A percentile compares a stretch with the other conserved stretches of the same genome.
These are phyloP conservation scores for Macrotrachela quadricornifera DNA, from an alignment of 1,140 invertebrate genomes.

Conservation along the genomic window DNA sequence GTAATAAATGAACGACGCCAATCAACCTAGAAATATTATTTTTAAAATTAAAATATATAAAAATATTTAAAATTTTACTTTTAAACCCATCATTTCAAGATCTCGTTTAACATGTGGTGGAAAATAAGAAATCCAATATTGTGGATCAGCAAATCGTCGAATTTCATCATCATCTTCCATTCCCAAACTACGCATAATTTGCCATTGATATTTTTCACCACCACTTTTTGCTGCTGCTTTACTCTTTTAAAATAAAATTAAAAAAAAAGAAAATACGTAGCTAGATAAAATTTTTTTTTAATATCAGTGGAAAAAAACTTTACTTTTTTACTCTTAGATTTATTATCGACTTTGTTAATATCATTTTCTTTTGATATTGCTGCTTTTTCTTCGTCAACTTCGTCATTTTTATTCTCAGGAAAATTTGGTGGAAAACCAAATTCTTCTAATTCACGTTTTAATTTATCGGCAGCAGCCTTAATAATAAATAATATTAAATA, in stretches of 20 bases:
- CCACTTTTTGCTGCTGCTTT: slow-evolving; percentile 85
- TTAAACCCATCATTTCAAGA: slow-evolving; percentile 63
- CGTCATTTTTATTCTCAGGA: slow-evolving; percentile 40
- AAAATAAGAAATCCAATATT: slow-evolving; percentile 73
- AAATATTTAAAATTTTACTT: slow-evolving; percentile 53
- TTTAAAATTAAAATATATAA: too few relatives aligned
- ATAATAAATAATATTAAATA: slow-evolving; percentile 6
- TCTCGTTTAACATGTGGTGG: slow-evolving; percentile 67
- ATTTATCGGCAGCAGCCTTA: slow-evolving; percentile 80
- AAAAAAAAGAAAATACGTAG: slow-evolving; percentile 14
- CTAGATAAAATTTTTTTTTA: slow-evolving; percentile 3
- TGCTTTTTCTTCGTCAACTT: slow-evolving; percentile 24
- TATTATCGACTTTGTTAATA: slow-evolving; percentile 35
- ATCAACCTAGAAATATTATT: too few relatives aligned
- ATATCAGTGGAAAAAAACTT: slow-evolving; percentile 35
- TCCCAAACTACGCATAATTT: slow-evolving; percentile 87
- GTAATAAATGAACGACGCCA: slow-evolving; percentile 93
- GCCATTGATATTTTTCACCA: slow-evolving; percentile 80
- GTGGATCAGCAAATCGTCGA: slow-evolving; percentile 63
- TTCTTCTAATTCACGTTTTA: slow-evolving; percentile 70
- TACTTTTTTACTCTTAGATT: slow-evolving; percentile 90
- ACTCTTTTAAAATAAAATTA: too few relatives aligned
- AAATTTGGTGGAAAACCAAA: slow-evolving; percentile 83
- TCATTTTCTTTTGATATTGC: slow-evolving; percentile 18
- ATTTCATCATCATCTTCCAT: slow-evolving; percentile 66